phyloP scores from a whole-genome alignment of 2,888 invertebrate species.

The Drosophila prostipennis region DNA sequence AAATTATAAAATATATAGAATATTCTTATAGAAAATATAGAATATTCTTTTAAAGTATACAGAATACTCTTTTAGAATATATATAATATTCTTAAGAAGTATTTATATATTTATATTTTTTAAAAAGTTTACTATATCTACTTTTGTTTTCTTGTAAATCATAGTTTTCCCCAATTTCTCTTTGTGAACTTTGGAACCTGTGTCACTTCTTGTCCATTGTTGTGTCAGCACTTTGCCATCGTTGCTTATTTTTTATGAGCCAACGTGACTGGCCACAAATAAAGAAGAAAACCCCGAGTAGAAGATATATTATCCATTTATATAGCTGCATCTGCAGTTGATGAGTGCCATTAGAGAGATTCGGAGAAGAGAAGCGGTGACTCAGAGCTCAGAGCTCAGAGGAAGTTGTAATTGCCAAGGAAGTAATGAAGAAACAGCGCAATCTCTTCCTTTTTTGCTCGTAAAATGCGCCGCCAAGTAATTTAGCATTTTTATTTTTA shows the following conservation, averaged over 20 bases:
- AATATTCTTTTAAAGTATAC: no score
- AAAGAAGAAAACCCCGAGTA: background rate
- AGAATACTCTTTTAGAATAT: no score
- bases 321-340: constrained; percentile 44
- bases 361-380: constrained; percentile 47
- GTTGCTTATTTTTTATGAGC: constrained; percentile 59
- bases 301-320: constrained; percentile 7
- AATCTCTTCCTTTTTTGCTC: constrained; percentile 4
- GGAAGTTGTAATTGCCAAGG: constrained; percentile 69
- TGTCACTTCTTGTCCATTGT: constrained; percentile 30
- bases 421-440: constrained; percentile 1
- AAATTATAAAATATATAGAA: no score
- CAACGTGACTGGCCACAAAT: constrained; percentile 56
- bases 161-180: background rate
- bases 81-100: no score
- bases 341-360: constrained; percentile 56
- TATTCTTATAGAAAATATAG: no score
- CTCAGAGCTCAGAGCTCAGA: constrained; percentile 42
- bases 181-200: constrained; percentile 46
- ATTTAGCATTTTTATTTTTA: constrained; percentile 31
- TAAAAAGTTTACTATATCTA: no score
- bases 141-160: background rate
- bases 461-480: constrained; percentile 1
- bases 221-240: constrained; percentile 29
- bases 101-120: no score